These are phyloP conservation scores for Callyntrura guangdongensis DNA, from an alignment of 2,888 invertebrate species.

Conservation along the genomic window DNA sequence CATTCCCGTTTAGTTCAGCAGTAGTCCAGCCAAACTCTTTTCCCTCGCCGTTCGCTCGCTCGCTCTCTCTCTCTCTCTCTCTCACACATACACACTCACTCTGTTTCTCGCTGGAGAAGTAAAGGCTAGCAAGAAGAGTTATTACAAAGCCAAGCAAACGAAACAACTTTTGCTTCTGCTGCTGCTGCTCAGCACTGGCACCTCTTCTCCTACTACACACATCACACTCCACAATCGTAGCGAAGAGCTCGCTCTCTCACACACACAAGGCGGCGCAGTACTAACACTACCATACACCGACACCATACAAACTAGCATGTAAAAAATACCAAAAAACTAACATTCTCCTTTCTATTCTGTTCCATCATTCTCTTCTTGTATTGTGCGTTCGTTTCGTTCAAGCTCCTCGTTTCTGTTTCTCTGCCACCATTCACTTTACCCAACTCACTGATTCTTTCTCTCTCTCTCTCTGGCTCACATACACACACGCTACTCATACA, in stretches of 20 bases:
- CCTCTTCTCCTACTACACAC: slow-evolving; percentile 17
- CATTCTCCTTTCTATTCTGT: slow-evolving; percentile 31
- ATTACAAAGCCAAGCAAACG: slow-evolving; percentile 16
- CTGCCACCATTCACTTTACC: slow-evolving; percentile 50
- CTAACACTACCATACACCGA: neutral
- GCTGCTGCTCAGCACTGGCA: slow-evolving; percentile 21
- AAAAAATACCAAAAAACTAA: slow-evolving; percentile 9
- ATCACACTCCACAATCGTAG: slow-evolving; percentile 19
- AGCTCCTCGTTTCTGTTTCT: slow-evolving; percentile 45
- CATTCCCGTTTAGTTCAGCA: slow-evolving; percentile 57
- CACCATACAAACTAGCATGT: neutral
- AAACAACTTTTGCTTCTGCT: slow-evolving; percentile 21
- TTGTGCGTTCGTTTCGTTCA: slow-evolving; percentile 32
- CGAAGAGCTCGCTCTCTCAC: neutral
- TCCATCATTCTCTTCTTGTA: slow-evolving; percentile 2
- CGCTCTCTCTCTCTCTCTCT: slow-evolving; percentile 32
- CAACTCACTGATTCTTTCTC: slow-evolving; percentile 28
- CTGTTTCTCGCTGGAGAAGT: slow-evolving; percentile 65
- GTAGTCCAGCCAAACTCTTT: slow-evolving; percentile 47
- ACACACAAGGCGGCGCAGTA: slow-evolving; percentile 6
- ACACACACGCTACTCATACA: slow-evolving; percentile 24
- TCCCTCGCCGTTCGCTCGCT: slow-evolving; percentile 54
- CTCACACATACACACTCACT: neutral
- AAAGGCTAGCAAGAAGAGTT: slow-evolving; percentile 28
- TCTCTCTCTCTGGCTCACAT: slow-evolving; percentile 32